phyloP scores from a whole-genome alignment of 2,113 vertebrate species.

The Apodemus sylvaticus region DNA sequence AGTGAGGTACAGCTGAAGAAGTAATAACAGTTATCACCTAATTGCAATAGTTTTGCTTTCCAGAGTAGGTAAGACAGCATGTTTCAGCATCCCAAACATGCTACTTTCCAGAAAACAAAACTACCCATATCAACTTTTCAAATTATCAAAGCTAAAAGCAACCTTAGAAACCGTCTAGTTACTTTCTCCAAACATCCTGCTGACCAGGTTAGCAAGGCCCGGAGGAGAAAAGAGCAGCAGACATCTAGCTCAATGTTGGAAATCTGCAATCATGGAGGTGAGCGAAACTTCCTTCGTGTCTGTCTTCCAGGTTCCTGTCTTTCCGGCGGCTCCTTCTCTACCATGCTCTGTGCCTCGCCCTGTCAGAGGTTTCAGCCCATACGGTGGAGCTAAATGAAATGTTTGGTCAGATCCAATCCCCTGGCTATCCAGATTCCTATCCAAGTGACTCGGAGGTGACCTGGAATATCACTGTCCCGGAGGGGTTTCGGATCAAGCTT shows the following conservation, averaged over 20 bases:
- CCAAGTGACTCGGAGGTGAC: constrained; percentile 88
- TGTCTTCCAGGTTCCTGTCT: constrained; percentile 84
- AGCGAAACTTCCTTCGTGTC: constrained; percentile 26
- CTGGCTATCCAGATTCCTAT: constrained; percentile 94
- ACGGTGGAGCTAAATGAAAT: constrained; percentile 84
- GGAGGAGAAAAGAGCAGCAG: background rate
- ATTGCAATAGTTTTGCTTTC: background rate
- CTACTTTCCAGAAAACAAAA: constrained; percentile 2
- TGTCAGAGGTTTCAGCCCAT: constrained; percentile 72
- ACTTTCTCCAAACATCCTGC: background rate
- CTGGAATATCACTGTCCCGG: constrained; percentile 93
- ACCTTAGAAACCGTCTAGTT: background rate
- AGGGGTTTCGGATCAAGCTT: constrained; percentile 91
- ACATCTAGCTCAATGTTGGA: background rate
- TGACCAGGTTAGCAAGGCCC: background rate
- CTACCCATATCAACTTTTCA: background rate
- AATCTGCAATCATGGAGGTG: background rate
- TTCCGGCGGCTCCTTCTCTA: constrained; percentile 84
- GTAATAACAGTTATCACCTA: background rate
- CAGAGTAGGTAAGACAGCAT: background rate
- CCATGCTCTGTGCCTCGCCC: constrained; percentile 80
- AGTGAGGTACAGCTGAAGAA: constrained; percentile 34
- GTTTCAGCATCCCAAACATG: background rate
- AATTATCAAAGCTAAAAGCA: background rate
- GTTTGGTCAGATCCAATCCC: constrained; percentile 93